A percentile compares a stretch with the other conserved stretches of the same genome.
Conservation (phyloP, 37 sponge, comb jelly and placozoan genomes). For the Aplysina aerophoba region DNA sequence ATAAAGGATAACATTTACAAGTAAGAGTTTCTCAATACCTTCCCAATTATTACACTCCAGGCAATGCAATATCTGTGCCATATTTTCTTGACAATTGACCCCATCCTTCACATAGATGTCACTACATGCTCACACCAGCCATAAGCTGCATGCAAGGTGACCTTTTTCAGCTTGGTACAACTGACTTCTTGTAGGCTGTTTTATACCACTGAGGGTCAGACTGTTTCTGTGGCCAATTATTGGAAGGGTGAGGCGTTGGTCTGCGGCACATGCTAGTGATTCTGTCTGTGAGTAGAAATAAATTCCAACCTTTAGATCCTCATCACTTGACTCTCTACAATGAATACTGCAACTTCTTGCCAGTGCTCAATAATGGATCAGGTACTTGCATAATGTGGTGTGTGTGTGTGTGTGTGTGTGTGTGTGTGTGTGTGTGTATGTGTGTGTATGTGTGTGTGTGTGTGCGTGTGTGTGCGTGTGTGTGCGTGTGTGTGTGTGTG, state of each 20-base stretch:
- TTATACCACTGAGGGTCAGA: slow-evolving; percentile 55
- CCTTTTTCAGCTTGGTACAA: too few relatives aligned
- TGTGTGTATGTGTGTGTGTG: too few relatives aligned
- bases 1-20: slow-evolving; percentile 58
- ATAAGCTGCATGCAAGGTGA: too few relatives aligned
- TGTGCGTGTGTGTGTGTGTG: not conserved
- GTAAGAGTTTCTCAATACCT: too few relatives aligned
- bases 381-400: slow-evolving; percentile 3
- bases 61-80: too few relatives aligned
- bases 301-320: slow-evolving; percentile 56
- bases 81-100: too few relatives aligned
- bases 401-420: too few relatives aligned
- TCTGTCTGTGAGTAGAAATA: not conserved
- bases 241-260: slow-evolving; percentile 67
- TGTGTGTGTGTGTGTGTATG: too few relatives aligned
- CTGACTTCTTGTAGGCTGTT: slow-evolving; percentile 45
- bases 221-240: slow-evolving; percentile 67
- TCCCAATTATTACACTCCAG: too few relatives aligned
- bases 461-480: not conserved
- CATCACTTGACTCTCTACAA: slow-evolving; percentile 53
- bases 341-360: slow-evolving; percentile 54
- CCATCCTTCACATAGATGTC: too few relatives aligned
- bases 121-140: too few relatives aligned
- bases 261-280: too few relatives aligned
- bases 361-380: slow-evolving; percentile 49